These are phyloP conservation scores for Esox lucius DNA, from an alignment of 2,797 vertebrate species.

Conservation along the genomic window DNA sequence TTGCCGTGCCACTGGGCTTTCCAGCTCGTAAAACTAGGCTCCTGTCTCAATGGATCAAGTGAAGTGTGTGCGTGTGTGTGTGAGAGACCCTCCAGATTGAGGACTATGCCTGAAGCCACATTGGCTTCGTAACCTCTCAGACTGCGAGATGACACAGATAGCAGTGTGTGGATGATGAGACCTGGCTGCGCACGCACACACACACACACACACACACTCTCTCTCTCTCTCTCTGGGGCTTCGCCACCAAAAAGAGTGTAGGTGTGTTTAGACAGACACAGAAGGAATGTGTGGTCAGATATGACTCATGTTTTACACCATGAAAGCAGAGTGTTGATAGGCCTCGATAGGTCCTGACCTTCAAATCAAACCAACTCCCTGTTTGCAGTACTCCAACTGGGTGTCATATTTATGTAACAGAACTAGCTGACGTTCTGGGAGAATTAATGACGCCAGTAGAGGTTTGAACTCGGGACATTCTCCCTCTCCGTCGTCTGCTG, in stretches of 20 bases:
- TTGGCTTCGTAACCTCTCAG: neutral
- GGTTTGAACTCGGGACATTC: conserved; percentile 29
- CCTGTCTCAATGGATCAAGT: neutral
- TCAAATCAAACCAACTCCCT: neutral
- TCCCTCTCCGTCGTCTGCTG: conserved; percentile 28
- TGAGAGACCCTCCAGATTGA: neutral
- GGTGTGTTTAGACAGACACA: neutral
- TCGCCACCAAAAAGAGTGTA: neutral
- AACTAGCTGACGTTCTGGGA: conserved; percentile 29
- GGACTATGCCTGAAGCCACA: neutral
- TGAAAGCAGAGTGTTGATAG: conserved; percentile 10
- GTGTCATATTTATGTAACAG: conserved; percentile 42
- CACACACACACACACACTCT: conserved; percentile 19
- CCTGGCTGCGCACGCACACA: neutral
- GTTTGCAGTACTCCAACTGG: conserved; percentile 7
- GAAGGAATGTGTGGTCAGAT: conserved; percentile 16
- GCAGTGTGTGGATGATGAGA: neutral
- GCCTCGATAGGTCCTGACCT: conserved; percentile 16
- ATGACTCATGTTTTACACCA: conserved; percentile 42
- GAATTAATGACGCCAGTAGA: conserved; percentile 24
- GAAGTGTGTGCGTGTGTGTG: neutral
- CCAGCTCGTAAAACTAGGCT: no score
- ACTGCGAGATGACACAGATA: neutral
- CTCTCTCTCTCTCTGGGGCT: neutral
- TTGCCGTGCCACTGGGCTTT: neutral